Evolutionary conservation across 1,140 invertebrate species (phyloP), one percentile per base, ranked within the genome.

Genomic region (Amphibalanus amphitrite): DNA sequence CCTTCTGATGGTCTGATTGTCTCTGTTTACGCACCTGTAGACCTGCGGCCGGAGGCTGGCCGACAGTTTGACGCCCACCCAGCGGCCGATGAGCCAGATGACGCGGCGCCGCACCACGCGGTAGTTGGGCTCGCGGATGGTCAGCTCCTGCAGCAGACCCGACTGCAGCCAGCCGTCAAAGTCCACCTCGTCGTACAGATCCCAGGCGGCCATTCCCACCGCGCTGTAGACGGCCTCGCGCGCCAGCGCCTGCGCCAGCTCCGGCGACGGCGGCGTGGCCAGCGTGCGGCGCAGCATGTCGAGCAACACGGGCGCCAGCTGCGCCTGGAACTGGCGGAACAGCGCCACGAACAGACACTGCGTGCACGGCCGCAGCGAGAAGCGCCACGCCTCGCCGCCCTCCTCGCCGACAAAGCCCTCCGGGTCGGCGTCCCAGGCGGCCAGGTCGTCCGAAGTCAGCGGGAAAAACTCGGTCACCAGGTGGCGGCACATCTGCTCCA

Each of bases 171-270:
- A 97, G 72, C 89, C 84, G 80, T 97, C 92, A 82, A 97, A 97
- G 80, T 95, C 90, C 26, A 94, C 89, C 78, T 94, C 90, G 80
- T 97, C 92, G 79, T 92, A 96, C 69, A 97, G 83, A 76, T 96
- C 91, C 81, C 91, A 93, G 0, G 92, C 88, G n/a, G 88, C 88
- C 70, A 94, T 82, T 26, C 93, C 92, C 70, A 93, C 88, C 0
- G 93, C 93, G 82, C 92, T 93, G 77, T 97, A 97, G 71, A 97
- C 87, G n/a, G 93, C 93, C 83, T 97, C 94, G 82, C 95, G 96
- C 29, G 88, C 82, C 71, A 96, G 80, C 72, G 93, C 80, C 81
- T 96, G 88, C 70, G 85, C 81, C 70, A 87, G 82, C 74, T 85
- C 83, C 74, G 85, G 85, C 71, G 81, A 83, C 70, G 86, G 81